Conservation (phyloP, 2,797 vertebrate species). For the Crax fasciolata region DNA sequence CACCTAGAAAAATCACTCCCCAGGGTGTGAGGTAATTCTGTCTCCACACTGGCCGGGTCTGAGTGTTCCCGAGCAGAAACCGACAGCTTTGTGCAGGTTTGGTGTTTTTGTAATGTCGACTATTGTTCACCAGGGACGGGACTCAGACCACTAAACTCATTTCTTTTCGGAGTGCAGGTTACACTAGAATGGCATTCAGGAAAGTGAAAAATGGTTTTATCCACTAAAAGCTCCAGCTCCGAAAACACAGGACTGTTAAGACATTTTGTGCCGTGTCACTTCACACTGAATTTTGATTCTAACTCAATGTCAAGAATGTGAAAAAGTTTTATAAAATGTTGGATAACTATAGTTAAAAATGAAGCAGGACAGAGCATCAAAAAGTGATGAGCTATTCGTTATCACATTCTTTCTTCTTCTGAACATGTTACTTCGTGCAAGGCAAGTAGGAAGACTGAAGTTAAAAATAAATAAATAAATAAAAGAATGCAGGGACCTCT, state of each 20-base stretch:
- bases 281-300: background rate
- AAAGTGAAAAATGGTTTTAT: background rate
- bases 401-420: background rate
- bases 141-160: background rate
- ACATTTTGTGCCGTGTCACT: background rate
- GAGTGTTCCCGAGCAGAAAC: background rate
- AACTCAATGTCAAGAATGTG: background rate
- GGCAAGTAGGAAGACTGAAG: background rate
- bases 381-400: background rate
- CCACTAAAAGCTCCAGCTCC: background rate
- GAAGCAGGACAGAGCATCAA: background rate
- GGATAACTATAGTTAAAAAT: background rate
- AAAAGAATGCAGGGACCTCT: fast-evolving
- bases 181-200: background rate
- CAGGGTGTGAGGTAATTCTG: conserved; percentile 30
- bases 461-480: background rate
- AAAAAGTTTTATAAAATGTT: background rate
- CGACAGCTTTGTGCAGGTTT: background rate
- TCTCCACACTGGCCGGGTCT: background rate
- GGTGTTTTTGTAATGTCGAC: background rate
- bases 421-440: background rate
- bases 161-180: background rate
- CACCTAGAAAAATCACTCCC: conserved; percentile 40
- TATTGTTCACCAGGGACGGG: background rate
- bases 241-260: background rate